Evolutionary conservation across 2,113 vertebrate species (phyloP).

Genomic region (Actinemys pallida): DNA sequence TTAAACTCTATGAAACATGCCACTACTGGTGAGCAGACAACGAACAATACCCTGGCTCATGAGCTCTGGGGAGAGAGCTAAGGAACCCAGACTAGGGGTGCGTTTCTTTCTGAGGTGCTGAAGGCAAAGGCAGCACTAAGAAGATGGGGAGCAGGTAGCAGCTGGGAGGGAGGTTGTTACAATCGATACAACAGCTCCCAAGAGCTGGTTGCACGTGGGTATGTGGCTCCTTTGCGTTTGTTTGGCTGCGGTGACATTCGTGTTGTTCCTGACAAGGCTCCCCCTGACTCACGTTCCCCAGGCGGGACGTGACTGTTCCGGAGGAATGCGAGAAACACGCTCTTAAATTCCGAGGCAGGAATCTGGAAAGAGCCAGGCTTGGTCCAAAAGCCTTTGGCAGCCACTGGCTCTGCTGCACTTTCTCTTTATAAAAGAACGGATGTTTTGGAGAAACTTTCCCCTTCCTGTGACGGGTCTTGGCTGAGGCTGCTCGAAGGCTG

Average conservation of each 20-base stretch:
- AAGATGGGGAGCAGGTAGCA: rapidly evolving
- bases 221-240: neutral
- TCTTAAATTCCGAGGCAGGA: neutral
- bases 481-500: neutral
- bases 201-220: neutral
- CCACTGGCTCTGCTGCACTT: neutral
- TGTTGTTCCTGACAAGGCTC: neutral
- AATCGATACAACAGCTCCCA: neutral
- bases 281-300: neutral
- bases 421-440: slow-evolving; percentile 12
- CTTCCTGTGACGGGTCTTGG: neutral
- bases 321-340: neutral
- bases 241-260: neutral
- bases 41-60: neutral
- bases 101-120: neutral
- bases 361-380: neutral
- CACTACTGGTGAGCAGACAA: neutral
- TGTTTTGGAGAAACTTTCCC: neutral
- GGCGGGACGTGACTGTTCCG: neutral
- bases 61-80: neutral
- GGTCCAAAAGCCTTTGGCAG: neutral
- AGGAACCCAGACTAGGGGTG: neutral
- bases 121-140: neutral
- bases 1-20: neutral
- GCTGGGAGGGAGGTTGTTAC: neutral